These are phyloP conservation scores for Venturia canescens DNA, from an alignment of 1,140 invertebrate genomes.

Conservation along the genomic window DNA sequence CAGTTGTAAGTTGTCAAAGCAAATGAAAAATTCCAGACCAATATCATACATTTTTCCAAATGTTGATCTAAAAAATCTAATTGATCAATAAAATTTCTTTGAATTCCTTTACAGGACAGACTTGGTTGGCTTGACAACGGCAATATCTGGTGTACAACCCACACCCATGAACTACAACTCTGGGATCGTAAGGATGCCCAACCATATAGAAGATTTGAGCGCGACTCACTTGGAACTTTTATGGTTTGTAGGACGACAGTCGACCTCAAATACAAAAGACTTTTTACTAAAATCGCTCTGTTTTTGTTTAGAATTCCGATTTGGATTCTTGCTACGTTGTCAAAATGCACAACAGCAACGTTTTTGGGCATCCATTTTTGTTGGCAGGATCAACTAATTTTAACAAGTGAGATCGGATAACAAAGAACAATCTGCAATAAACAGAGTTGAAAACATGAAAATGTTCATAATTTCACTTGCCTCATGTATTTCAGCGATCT, in stretches of 20 bases:
- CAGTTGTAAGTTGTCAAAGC: slow-evolving; percentile 79
- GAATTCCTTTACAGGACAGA: slow-evolving; percentile 66
- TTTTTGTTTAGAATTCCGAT: slow-evolving; percentile 77
- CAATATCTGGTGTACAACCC: slow-evolving; percentile 82
- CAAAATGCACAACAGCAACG: slow-evolving; percentile 65
- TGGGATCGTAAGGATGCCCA: slow-evolving; percentile 83
- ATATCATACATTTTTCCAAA: too few species aligned
- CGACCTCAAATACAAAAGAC: too few species aligned
- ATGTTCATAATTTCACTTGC: slow-evolving; percentile 37
- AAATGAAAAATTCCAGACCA: neutral
- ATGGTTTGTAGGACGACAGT: slow-evolving; percentile 35
- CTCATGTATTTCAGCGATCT: slow-evolving; percentile 70
- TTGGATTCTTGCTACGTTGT: slow-evolving; percentile 83
- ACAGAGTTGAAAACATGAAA: neutral
- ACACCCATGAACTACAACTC: slow-evolving; percentile 84
- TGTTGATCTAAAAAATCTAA: neutral
- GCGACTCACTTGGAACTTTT: slow-evolving; percentile 71
- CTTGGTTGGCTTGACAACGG: slow-evolving; percentile 74
- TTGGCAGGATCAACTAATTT: slow-evolving; percentile 81
- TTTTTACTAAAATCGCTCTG: slow-evolving; percentile 14
- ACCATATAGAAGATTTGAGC: slow-evolving; percentile 77
- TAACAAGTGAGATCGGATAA: slow-evolving; percentile 73
- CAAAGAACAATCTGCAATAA: neutral
- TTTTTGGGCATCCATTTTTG: slow-evolving; percentile 74
- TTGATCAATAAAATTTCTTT: neutral